Percentiles rank a stretch among this genome's conserved stretches.
Conservation (phyloP, 2,888 invertebrate genomes). For the Heliconius charithonia region DNA sequence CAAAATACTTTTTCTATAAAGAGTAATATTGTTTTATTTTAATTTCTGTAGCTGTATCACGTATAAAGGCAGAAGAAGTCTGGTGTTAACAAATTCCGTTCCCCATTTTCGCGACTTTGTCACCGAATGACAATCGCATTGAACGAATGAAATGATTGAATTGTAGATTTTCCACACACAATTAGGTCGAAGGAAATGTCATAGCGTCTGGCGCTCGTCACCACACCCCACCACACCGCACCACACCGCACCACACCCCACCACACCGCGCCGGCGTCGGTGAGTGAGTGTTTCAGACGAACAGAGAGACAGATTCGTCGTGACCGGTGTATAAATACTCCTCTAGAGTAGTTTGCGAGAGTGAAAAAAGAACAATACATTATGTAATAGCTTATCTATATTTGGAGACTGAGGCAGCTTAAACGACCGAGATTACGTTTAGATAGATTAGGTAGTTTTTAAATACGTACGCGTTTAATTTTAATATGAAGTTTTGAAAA, state of each 20-base stretch:
- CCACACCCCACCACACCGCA: background rate
- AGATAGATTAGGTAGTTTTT: too few relatives aligned
- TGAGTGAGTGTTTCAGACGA: slow-evolving; percentile 5
- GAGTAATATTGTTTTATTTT: too few relatives aligned
- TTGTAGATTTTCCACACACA: background rate
- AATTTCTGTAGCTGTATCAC: too few relatives aligned
- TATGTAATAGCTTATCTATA: slow-evolving; percentile 22
- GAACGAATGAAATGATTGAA: too few relatives aligned
- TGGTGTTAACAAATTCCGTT: too few relatives aligned
- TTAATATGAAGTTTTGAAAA: too few relatives aligned
- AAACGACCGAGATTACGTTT: background rate
- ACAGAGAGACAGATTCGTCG: slow-evolving; percentile 18
- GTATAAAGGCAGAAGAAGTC: too few relatives aligned
- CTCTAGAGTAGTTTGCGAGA: background rate
- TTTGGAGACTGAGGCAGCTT: background rate
- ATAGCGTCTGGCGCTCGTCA: slow-evolving; percentile 31
- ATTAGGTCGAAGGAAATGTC: slow-evolving; percentile 35
- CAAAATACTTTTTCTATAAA: too few relatives aligned
- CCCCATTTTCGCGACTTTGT: too few relatives aligned
- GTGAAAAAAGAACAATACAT: slow-evolving; percentile 6
- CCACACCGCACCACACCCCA: background rate
- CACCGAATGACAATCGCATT: too few relatives aligned
- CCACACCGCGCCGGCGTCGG: background rate
- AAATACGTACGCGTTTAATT: too few relatives aligned
- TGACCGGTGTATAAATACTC: slow-evolving; percentile 22